phyloP scores from a whole-genome alignment of 2,888 invertebrate species.

The Erebia ligea region DNA sequence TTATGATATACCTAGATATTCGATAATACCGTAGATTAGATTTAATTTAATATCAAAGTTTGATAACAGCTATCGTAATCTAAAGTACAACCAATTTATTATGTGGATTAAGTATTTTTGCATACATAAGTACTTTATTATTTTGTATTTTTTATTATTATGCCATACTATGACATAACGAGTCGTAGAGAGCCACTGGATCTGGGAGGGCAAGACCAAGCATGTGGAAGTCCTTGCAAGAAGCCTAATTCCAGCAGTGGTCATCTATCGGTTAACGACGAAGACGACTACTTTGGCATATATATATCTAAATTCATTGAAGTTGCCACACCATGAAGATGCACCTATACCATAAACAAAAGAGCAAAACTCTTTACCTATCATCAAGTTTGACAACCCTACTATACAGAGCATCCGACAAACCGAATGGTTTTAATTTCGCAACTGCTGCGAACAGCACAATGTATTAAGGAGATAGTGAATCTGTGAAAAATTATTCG shows the following conservation, averaged over 20 bases:
- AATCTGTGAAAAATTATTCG: conserved; percentile 71
- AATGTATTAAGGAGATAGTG: conserved; percentile 59
- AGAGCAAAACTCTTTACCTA: background rate
- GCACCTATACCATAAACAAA: background rate
- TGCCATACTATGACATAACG: no score
- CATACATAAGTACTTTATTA: background rate
- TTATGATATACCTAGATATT: background rate
- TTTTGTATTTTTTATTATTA: background rate
- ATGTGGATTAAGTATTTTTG: background rate
- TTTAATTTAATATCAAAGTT: background rate
- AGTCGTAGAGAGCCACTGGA: no score
- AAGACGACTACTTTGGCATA: no score
- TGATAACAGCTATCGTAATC: background rate
- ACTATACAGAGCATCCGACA: conserved; percentile 59
- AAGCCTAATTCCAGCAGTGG: no score
- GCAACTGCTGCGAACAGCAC: conserved; percentile 59
- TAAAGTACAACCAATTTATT: background rate
- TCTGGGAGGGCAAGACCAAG: no score
- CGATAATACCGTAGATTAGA: background rate
- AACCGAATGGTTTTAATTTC: conserved; percentile 63
- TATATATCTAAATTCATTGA: no score
- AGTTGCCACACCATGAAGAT: no score
- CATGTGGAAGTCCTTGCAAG: no score
- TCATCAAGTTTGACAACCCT: conserved; percentile 6
- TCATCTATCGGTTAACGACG: no score